Percentiles rank a stretch among this genome's conserved stretches.
Conservation (phyloP, 2,797 vertebrate species). For the Aphelocoma californica region DNA sequence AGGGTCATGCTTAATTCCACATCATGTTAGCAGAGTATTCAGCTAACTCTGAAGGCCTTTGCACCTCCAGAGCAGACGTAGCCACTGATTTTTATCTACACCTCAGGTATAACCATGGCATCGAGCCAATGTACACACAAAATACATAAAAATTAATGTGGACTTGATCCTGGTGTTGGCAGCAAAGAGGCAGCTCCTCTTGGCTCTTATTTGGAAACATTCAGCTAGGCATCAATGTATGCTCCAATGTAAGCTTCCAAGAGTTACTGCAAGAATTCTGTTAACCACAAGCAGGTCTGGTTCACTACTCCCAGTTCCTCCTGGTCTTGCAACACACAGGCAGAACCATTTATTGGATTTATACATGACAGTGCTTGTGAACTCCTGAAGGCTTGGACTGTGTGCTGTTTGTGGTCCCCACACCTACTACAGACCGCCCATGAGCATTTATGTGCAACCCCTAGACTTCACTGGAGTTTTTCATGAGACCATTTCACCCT, state of each 20-base stretch:
- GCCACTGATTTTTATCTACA: conserved; percentile 29
- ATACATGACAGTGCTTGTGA: not conserved
- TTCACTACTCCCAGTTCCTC: not conserved
- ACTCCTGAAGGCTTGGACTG: not conserved
- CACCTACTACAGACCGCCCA: not conserved
- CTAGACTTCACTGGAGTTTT: not conserved
- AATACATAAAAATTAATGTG: conserved; percentile 56
- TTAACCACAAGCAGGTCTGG: conserved; percentile 46
- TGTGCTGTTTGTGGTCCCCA: not conserved
- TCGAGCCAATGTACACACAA: conserved; percentile 35
- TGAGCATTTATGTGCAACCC: not conserved
- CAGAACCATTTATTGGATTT: not conserved
- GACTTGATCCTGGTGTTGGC: conserved; percentile 47
- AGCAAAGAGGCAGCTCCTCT: conserved; percentile 25
- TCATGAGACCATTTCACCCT: not conserved
- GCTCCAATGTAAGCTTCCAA: conserved; percentile 57
- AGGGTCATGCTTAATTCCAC: not conserved
- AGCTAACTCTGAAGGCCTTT: not conserved
- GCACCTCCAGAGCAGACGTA: conserved; percentile 6
- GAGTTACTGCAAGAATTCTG: conserved; percentile 47
- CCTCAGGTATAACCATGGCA: not conserved
- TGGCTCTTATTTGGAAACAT: conserved; percentile 40
- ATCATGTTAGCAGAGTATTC: not conserved
- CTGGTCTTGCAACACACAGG: not conserved
- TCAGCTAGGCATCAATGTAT: conserved; percentile 2